Conservation (phyloP, 1,140 invertebrate genomes). For the Gryllus bimaculatus region DNA sequence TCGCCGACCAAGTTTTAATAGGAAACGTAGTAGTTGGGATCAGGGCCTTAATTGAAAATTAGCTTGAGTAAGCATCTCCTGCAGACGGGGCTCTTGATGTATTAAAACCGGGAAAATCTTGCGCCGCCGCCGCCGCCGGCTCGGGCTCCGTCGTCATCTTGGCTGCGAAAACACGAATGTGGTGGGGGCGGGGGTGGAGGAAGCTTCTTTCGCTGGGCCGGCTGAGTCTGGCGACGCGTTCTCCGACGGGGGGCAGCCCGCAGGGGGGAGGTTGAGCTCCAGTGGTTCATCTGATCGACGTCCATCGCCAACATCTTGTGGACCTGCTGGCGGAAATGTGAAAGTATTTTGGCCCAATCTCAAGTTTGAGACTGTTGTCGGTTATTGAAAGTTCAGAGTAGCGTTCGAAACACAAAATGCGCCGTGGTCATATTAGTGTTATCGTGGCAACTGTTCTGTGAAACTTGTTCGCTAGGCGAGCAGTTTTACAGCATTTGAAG, state of each 20-base stretch:
- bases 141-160: not conserved
- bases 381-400: too few species aligned
- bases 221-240: not conserved
- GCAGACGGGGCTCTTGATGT: slow-evolving; percentile 7
- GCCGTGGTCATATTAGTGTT: too few species aligned
- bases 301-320: too few species aligned
- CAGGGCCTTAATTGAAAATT: slow-evolving; percentile 17
- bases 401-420: too few species aligned
- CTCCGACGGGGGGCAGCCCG: not conserved
- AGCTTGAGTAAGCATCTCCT: slow-evolving; percentile 16
- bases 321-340: too few species aligned
- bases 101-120: slow-evolving; percentile 16
- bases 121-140: not conserved
- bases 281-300: too few species aligned
- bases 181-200: not conserved
- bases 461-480: too few species aligned
- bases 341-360: too few species aligned
- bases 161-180: not conserved
- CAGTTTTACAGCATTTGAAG: too few species aligned
- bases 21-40: slow-evolving; percentile 13
- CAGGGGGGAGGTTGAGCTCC: too few species aligned
- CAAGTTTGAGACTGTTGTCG: too few species aligned
- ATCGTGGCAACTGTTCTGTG: too few species aligned
- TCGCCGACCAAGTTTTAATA: slow-evolving; percentile 16
- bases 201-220: not conserved